Evolutionary conservation across 2,113 vertebrate genomes (phyloP), one percentile per base, ranked within the genome.

Genomic region (Stomatorhinus ivindoensis): DNA sequence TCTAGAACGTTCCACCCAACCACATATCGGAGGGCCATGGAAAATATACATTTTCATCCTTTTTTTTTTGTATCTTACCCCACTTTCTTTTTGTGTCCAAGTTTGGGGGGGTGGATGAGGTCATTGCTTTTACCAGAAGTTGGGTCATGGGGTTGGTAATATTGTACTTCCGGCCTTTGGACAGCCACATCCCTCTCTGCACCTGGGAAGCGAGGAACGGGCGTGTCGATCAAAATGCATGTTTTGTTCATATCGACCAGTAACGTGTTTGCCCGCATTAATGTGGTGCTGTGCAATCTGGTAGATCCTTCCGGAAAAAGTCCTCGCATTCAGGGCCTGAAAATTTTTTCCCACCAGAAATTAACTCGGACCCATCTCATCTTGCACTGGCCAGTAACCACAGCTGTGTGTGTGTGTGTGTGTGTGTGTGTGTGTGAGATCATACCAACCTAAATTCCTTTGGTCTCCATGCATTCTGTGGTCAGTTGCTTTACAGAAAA

Each of bases 381-480:
- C 53, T 35, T 83, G 73, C 39, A 48, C 47, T 39, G 17, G 69
- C 73, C 24, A 13, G 76, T 58, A 84, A 42, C 31, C 76, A 27
- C 65, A 44, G 2, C 8, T 50, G 83, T 61, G 88, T 58, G 76
- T 65, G 80, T 84, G 39, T 15, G 80, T 9, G 0, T 24, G 53
- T 1, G 53, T 51, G 50, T 51, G 13, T 61, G 80, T 46, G 88
- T 44, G 73, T 61, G 76, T 47, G 39, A 31, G 53, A 46, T 69
- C 55, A 69, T 69, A 85, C 85, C 51, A 69, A 87, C 82, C 69
- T 35, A 46, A 50, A 76, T 88, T 86, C 76, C 47, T 91, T 86
- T 87, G 87, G 87, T 87, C 61, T 46, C 83, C 31, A 50, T 90
- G 53, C 80, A 86, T 90, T 58, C 86, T 88, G 89, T 84, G 86